Evolutionary conservation across 2,888 invertebrate genomes (phyloP), one percentile per base, ranked within the genome.

Genomic region (Rhogogaster chlorosoma): DNA sequence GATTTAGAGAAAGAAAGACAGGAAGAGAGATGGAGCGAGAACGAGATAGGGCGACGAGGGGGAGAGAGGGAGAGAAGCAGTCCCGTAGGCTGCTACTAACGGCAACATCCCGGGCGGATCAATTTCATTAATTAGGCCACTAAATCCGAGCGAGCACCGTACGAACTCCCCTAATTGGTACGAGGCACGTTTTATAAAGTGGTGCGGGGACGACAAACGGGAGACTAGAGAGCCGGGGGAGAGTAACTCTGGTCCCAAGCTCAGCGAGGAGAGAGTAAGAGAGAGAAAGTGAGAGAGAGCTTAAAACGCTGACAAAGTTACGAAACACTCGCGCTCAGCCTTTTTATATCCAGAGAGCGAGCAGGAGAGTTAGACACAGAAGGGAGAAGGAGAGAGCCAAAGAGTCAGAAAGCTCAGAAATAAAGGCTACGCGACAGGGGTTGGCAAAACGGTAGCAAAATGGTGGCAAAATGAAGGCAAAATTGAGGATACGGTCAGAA

Each of bases 241-340:
- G 83, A 80, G 36, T 18, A 83, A 83, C 45, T 71, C 84, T 78
- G 85, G 75, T 71, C 75, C 67, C 61, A 82, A 83, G 49, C 80
- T 84, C 83, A 80, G 82, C 84, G 85, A 70, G 77, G 84, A 53
- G 57, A 53, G 49, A 78, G 84, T 73, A 22, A 86, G 6, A 67
- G 75, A 53, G 78, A 64, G 77, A 84, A 71, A 53, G 85, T 1
- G 87, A 86, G 86, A 86, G 83, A 61, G 87, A 89, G 89, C 90
- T 91, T 91, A 91, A 91, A 92, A 92, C 89, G 92, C 91, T 92
- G 92, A 92, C 90, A 91, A 92, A 92, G 91, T 92, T 92, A 90
- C 91, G 90, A 91, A 92, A 92, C 90, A 90, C 88, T 89, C 90
- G 88, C 86, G 88, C 87, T 89, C 90, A 90, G 89, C 89, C 87